A percentile compares a stretch with the other conserved stretches of the same genome.
Conservation (phyloP, 2,888 invertebrate genomes). For the Yponomeuta sedellus region DNA sequence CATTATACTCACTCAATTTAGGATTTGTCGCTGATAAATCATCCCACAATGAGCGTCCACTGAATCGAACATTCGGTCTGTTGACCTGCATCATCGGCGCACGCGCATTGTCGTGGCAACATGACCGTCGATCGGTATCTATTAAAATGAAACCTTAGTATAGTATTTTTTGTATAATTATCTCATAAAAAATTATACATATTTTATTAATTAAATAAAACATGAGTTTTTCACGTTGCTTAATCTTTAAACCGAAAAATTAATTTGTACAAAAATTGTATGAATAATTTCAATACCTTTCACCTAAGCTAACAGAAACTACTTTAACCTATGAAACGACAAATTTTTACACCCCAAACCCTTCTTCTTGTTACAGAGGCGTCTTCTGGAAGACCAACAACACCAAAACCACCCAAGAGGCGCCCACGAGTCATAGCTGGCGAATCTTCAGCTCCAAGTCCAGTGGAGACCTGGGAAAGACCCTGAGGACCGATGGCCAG, state of each 20-base stretch:
- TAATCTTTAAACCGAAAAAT: too few relatives aligned
- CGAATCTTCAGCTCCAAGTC: conserved; percentile 63
- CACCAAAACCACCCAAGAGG: conserved; percentile 44
- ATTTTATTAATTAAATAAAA: not conserved
- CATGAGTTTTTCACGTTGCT: too few relatives aligned
- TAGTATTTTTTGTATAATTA: not conserved
- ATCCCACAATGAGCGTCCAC: conserved; percentile 36
- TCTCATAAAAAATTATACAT: not conserved
- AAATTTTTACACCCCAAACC: not conserved
- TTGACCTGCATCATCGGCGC: conserved; percentile 17
- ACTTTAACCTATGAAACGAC: not conserved
- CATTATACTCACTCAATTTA: conserved; percentile 19
- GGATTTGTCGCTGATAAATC: conserved; percentile 25
- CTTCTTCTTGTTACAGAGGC: conserved; percentile 56
- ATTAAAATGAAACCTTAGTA: conserved; percentile 12
- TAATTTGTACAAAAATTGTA: too few relatives aligned
- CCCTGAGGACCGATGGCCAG: conserved; percentile 43
- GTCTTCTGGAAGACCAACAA: conserved; percentile 73
- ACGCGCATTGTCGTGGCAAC: conserved; percentile 17
- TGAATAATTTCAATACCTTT: too few relatives aligned
- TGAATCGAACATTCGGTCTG: conserved; percentile 31
- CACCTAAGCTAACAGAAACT: too few relatives aligned
- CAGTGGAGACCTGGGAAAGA: conserved; percentile 51
- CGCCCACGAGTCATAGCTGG: conserved; percentile 46
- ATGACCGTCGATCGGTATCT: conserved; percentile 21